Percentiles rank a stretch among this genome's conserved stretches.
These are phyloP conservation scores for Cheirogaleus major DNA, from an alignment of 2,797 vertebrate species.

Conservation along the genomic window DNA sequence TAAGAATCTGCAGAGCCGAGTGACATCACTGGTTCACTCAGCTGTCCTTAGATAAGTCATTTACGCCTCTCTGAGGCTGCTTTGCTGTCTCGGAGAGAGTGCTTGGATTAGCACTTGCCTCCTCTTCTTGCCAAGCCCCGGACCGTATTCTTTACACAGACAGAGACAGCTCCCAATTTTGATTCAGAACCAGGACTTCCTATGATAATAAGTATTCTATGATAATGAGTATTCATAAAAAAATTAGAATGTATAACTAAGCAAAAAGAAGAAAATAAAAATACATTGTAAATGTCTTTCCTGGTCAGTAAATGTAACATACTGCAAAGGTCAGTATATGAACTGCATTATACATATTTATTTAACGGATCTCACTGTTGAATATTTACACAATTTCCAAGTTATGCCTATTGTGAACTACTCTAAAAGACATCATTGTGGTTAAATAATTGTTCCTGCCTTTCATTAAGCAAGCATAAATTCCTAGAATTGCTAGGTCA, in stretches of 20 bases:
- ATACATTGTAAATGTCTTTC: not conserved
- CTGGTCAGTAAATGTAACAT: not conserved
- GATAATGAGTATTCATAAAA: not conserved
- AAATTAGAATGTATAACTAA: not conserved
- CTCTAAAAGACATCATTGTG: not conserved
- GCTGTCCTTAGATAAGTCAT: not conserved
- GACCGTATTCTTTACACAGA: not conserved
- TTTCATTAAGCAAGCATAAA: not conserved
- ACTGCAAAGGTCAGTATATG: not conserved
- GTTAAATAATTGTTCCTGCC: not conserved
- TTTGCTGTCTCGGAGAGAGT: not conserved
- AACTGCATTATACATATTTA: not conserved
- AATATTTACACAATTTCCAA: not conserved
- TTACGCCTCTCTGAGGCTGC: not conserved
- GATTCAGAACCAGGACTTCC: not conserved
- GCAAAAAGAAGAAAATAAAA: slow-evolving; percentile 26
- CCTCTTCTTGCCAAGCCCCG: not conserved
- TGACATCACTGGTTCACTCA: not conserved
- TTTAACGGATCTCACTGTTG: not conserved
- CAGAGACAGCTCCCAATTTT: not conserved
- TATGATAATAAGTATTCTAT: not conserved
- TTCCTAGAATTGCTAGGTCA: not conserved
- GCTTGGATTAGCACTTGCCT: not conserved
- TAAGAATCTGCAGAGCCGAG: not conserved
- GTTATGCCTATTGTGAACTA: not conserved